Evolutionary conservation across 1,140 invertebrate genomes (phyloP).

Genomic region (Notospermus geniculatus): DNA sequence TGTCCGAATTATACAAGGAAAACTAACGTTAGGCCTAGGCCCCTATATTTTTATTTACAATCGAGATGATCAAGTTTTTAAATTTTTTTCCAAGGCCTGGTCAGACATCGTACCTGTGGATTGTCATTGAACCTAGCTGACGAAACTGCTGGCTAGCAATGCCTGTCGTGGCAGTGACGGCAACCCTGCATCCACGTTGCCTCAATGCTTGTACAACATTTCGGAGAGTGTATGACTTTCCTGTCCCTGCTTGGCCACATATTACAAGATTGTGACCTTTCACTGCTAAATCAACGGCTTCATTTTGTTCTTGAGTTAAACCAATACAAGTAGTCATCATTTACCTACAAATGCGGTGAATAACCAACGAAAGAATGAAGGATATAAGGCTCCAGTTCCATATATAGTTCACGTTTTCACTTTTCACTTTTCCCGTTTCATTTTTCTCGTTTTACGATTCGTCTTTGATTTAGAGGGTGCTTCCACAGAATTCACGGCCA

Average conservation of each 20-base stretch:
- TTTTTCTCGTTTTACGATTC: too few species aligned
- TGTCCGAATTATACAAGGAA: neutral
- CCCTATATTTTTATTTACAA: neutral
- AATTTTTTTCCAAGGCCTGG: too few species aligned
- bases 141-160: neutral
- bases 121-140: neutral
- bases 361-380: too few species aligned
- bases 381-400: too few species aligned
- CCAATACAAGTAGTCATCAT: too few species aligned
- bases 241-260: neutral
- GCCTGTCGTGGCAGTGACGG: too few species aligned
- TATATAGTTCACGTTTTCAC: too few species aligned
- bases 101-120: neutral
- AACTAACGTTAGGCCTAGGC: neutral
- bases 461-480: too few species aligned
- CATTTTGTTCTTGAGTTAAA: neutral
- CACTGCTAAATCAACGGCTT: neutral
- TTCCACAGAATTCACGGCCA: too few species aligned
- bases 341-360: too few species aligned
- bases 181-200: neutral
- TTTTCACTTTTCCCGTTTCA: too few species aligned
- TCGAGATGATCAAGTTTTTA: neutral
- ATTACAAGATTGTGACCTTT: neutral
- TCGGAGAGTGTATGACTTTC: neutral
- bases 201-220: neutral